Percentiles rank a stretch among this genome's conserved stretches.
Evolutionary conservation across 2,888 invertebrate species (phyloP).

Genomic region (Cataglyphis altisquamis): DNA sequence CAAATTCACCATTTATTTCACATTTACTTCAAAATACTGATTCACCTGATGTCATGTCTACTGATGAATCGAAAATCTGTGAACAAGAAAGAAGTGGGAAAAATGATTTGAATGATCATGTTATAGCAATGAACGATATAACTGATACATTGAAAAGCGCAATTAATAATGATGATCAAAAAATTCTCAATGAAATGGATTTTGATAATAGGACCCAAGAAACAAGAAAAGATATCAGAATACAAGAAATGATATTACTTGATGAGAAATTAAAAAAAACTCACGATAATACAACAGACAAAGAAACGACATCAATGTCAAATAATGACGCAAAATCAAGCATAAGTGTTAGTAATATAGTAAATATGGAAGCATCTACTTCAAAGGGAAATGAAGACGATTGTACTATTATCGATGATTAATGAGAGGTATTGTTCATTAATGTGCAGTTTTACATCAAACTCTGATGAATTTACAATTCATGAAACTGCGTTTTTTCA

Average conservation of each 20-base stretch:
- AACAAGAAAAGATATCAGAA: background rate
- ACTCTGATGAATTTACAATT: background rate
- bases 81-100: background rate
- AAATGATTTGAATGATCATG: background rate
- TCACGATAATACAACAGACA: background rate
- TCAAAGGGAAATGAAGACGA: slow-evolving; percentile 62
- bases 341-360: slow-evolving; percentile 63
- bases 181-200: background rate
- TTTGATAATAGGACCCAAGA: background rate
- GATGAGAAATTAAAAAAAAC: background rate
- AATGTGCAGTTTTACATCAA: background rate
- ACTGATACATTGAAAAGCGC: background rate
- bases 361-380: background rate
- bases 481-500: background rate
- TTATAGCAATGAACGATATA: background rate
- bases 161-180: background rate
- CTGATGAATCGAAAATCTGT: background rate
- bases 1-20: slow-evolving; percentile 77
- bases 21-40: slow-evolving; percentile 73
- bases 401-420: slow-evolving; percentile 72
- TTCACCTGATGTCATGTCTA: background rate
- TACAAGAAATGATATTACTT: background rate
- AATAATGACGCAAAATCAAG: slow-evolving; percentile 12
- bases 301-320: slow-evolving; percentile 10
- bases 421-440: slow-evolving; percentile 41